These are phyloP conservation scores for Aphidius gifuensis DNA, from an alignment of 1,140 invertebrate genomes.

Conservation along the genomic window DNA sequence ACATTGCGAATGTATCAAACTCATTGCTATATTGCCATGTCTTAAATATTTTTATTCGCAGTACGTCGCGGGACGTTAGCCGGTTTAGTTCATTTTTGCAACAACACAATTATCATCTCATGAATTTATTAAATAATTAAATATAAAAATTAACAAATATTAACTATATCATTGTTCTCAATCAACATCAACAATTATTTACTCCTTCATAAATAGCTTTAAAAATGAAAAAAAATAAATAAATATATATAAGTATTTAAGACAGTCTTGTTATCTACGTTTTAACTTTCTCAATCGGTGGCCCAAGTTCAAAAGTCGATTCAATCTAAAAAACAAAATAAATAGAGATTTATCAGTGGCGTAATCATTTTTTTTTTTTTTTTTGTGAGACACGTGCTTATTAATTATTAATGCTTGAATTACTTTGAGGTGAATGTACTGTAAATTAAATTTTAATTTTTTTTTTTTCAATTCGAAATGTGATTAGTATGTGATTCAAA, in stretches of 20 bases:
- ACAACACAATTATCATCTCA: background rate
- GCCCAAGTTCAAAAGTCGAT: too few species aligned
- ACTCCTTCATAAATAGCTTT: background rate
- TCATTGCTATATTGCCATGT: constrained; percentile 13
- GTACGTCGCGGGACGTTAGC: constrained; percentile 38
- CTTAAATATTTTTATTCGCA: constrained; percentile 28
- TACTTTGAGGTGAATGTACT: constrained; percentile 13
- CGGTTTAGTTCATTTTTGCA: constrained; percentile 23
- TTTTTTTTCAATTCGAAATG: background rate
- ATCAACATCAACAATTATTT: background rate
- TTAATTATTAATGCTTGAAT: constrained; percentile 10
- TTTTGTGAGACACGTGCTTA: constrained; percentile 8
- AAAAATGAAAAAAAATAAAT: background rate
- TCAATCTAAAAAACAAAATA: too few species aligned
- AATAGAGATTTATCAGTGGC: background rate
- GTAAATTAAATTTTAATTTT: background rate
- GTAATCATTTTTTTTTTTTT: background rate
- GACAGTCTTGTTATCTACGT: too few species aligned
- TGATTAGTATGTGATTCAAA: background rate
- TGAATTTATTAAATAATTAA: too few species aligned
- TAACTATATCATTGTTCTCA: background rate
- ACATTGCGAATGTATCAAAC: background rate
- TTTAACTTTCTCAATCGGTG: too few species aligned
- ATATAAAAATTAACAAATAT: background rate
- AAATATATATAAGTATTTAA: too few species aligned